Percentiles rank a stretch among this genome's conserved stretches.
phyloP scores from a whole-genome alignment of 2,888 invertebrate species.

The Acholoe squamosa region DNA sequence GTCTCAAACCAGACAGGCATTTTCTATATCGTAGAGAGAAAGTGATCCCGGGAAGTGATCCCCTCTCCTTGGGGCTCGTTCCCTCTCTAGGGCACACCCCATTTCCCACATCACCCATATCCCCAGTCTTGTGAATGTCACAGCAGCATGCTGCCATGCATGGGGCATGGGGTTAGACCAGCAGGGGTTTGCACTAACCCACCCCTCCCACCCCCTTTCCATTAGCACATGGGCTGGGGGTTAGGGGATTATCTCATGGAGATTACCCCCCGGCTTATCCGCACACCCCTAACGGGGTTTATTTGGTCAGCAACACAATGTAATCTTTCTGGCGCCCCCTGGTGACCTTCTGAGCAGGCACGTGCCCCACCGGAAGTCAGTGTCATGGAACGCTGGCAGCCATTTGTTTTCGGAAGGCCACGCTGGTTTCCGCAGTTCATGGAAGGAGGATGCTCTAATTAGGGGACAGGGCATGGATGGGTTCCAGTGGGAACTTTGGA shows the following conservation, averaged over 20 bases:
- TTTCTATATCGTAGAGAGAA: neutral
- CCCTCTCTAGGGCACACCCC: neutral
- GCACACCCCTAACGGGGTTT: slow-evolving; percentile 17
- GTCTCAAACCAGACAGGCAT: neutral
- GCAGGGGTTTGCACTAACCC: neutral
- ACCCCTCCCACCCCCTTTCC: neutral
- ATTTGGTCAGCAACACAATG: slow-evolving; percentile 4
- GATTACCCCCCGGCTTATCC: slow-evolving; percentile 17
- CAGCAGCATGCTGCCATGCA: neutral
- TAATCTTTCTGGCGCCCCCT: slow-evolving; percentile 2
- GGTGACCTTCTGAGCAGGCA: neutral
- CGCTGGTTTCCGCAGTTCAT: neutral
- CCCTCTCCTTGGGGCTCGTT: neutral
- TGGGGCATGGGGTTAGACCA: too few relatives aligned
- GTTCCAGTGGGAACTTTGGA: too few relatives aligned
- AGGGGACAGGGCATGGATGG: too few relatives aligned
- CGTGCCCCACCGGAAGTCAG: slow-evolving; percentile 50
- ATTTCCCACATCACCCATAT: neutral
- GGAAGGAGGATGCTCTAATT: too few relatives aligned
- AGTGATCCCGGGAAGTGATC: neutral
- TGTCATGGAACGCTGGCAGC: slow-evolving; percentile 54
- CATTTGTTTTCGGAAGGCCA: slow-evolving; percentile 20
- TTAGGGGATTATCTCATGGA: neutral
- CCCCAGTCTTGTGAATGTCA: neutral
- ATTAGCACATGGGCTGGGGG: neutral